These are phyloP conservation scores for Lampris incognitus DNA, from an alignment of 2,113 vertebrate genomes.

Conservation along the genomic window DNA sequence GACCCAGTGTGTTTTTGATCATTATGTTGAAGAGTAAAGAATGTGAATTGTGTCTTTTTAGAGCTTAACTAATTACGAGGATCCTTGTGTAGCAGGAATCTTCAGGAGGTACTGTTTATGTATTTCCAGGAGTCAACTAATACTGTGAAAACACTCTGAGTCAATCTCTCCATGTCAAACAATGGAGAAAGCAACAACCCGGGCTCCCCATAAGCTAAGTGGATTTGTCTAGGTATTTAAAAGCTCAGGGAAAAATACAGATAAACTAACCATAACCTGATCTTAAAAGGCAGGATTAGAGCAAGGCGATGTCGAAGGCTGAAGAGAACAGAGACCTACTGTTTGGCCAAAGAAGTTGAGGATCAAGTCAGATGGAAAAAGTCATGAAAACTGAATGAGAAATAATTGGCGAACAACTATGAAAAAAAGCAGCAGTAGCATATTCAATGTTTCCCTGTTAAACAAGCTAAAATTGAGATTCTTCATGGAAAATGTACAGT, in stretches of 20 bases:
- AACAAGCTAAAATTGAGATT: background rate
- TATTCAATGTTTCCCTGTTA: no score
- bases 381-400: conserved; percentile 13
- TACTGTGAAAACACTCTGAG: conserved; percentile 21
- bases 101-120: background rate
- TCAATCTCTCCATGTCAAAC: background rate
- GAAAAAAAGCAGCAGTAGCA: background rate
- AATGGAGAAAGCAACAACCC: conserved; percentile 31
- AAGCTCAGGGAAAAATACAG: conserved; percentile 48
- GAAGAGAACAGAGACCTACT: conserved; percentile 17
- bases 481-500: conserved; percentile 28
- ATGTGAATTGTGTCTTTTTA: background rate
- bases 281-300: conserved; percentile 52
- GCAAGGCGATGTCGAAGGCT: conserved; percentile 18
- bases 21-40: background rate
- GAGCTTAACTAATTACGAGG: background rate
- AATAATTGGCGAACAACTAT: background rate
- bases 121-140: background rate
- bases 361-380: conserved; percentile 60
- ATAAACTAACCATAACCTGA: conserved; percentile 44
- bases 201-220: conserved; percentile 24
- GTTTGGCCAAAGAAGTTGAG: conserved; percentile 28
- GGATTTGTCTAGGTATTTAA: conserved; percentile 52
- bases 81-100: background rate
- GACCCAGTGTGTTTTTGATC: background rate